Base-by-base conservation (phyloP, 2,113 vertebrate species). In the Arothron firmamentum region DNA sequence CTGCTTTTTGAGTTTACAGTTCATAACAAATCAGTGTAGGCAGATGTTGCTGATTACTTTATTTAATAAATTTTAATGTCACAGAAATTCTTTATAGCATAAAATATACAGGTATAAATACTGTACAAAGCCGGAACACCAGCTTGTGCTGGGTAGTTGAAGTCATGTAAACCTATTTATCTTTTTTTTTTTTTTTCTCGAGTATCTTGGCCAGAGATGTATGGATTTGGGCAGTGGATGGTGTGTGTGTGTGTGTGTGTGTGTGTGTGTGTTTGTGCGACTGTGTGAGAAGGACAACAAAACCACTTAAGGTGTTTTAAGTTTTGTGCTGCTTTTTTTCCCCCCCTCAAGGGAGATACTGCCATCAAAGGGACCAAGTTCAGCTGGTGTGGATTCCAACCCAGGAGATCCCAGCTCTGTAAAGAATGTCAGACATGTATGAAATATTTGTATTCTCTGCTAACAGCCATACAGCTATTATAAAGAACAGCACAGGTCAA, bases 41-140 rank as follows among this genome's bases (percentile, higher is more conserved):
- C 85, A 85, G 88, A 71, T 69, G 75, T 80, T 85, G 70, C 77
- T 87, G 75, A 77, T 75, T 71, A 67, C 82, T 67, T 75, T 79
- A 90, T 91, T 90, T 91, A 90, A 90, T 87, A 75, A 63, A 79
- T 90, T 89, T 90, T 89, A 89, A 87, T 84, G 84, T 87, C 70
- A 85, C 87, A 83, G 77, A 88, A 87, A 82, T 83, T 84, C 85
- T 88, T 87, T 87, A 86, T 88, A 88, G 78, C 85, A 46, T 87
- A 85, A 89, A 86, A 85, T 87, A 90, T 88, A 89, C 83, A 81
- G 75, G 74, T 85, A 89, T 89, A 88, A 88, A 89, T 85, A 86
- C 78, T 90, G 89, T 90, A 91, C 85, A 90, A 90, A 88, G 84
- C 85, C 78, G 78, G 88, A 87, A 68, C 85, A 82, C 91, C 87